Percentiles rank a stretch among this genome's conserved stretches.
These are phyloP conservation scores for Tuberolachnus salignus DNA, from an alignment of 2,888 invertebrate genomes.

Conservation along the genomic window DNA sequence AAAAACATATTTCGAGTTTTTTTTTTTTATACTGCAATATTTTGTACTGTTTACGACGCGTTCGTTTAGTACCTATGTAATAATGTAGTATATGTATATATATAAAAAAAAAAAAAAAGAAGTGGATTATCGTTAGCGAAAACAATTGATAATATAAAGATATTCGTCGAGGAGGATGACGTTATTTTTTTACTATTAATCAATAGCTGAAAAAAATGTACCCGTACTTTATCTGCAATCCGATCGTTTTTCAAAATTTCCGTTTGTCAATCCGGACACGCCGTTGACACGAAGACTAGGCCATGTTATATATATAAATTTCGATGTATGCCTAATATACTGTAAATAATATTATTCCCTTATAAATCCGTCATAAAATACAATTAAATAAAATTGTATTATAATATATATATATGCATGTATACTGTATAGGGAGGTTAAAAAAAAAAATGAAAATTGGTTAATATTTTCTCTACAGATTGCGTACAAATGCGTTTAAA, in stretches of 20 bases:
- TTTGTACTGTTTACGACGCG: constrained; percentile 7
- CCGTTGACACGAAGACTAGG: background rate
- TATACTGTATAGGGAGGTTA: too few relatives aligned
- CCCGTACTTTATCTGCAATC: background rate
- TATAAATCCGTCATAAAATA: too few relatives aligned
- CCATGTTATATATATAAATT: background rate
- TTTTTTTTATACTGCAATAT: constrained; percentile 1
- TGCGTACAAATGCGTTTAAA: too few relatives aligned
- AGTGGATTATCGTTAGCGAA: constrained; percentile 10
- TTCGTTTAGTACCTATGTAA: background rate
- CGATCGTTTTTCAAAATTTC: background rate
- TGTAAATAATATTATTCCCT: too few relatives aligned
- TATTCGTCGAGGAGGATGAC: background rate
- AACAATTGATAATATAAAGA: constrained; percentile 14
- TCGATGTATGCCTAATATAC: background rate
- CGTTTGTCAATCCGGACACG: background rate
- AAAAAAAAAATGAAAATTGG: too few relatives aligned
- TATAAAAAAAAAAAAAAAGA: background rate
- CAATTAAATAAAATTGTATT: too few relatives aligned
- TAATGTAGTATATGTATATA: too few relatives aligned
- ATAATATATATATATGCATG: too few relatives aligned
- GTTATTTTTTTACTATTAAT: constrained; percentile 13
- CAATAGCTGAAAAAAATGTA: background rate
- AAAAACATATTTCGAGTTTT: constrained; percentile 1
- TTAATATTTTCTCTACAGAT: too few relatives aligned